These are phyloP conservation scores for Epicampocera succincta DNA, from an alignment of 2,888 invertebrate species.

Conservation along the genomic window DNA sequence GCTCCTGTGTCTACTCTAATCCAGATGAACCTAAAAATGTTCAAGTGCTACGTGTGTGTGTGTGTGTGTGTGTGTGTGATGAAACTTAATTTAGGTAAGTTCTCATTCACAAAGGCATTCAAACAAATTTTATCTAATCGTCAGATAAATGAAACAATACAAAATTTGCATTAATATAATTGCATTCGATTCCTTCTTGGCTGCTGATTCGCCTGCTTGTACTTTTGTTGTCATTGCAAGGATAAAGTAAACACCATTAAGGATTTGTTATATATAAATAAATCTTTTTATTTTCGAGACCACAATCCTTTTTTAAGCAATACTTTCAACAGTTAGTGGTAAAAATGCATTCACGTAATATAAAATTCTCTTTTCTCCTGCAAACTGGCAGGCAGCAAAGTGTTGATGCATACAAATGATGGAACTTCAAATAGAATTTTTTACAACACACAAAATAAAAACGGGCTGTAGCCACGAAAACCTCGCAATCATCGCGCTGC, in stretches of 20 bases:
- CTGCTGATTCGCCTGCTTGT: conserved; percentile 5
- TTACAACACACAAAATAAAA: conserved; percentile 33
- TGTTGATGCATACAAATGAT: conserved; percentile 60
- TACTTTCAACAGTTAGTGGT: conserved; percentile 29
- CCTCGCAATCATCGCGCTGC: conserved; percentile 30
- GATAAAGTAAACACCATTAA: conserved; percentile 41
- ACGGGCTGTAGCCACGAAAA: conserved; percentile 25
- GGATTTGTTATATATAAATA: conserved; percentile 30
- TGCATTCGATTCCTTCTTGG: conserved; percentile 33
- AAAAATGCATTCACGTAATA: conserved; percentile 1
- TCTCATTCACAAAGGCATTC: conserved; percentile 1
- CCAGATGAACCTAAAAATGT: neutral
- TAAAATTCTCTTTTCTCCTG: conserved; percentile 39
- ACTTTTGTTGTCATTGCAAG: conserved; percentile 30
- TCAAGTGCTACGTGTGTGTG: neutral
- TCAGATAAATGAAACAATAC: conserved; percentile 49
- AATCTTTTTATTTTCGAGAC: conserved; percentile 27
- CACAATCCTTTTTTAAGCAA: conserved; percentile 33
- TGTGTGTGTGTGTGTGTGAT: conserved; percentile 15
- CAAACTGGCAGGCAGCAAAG: conserved; percentile 6
- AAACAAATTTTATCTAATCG: conserved; percentile 44
- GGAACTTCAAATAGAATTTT: conserved; percentile 42
- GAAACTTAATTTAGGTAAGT: conserved; percentile 57
- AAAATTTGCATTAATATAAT: conserved; percentile 53
- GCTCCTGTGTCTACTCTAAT: neutral